Evolutionary conservation across 2,888 invertebrate genomes (phyloP).

Genomic region (Drosophila kuntzei): DNA sequence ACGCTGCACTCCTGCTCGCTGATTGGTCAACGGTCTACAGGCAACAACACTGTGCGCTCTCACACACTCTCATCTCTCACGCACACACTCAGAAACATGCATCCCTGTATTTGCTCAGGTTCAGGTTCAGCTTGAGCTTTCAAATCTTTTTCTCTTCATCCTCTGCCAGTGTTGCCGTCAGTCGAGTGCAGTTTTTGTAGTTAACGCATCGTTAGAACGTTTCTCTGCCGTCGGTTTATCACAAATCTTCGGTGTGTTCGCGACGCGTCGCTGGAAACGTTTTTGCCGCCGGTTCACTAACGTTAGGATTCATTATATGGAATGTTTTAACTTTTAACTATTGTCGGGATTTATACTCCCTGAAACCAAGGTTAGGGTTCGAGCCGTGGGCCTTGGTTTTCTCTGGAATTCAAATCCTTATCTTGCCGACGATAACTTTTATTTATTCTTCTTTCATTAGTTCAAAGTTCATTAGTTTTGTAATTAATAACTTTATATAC

Average conservation of each 20-base stretch:
- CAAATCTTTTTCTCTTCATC: neutral
- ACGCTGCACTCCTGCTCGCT: constrained; percentile 27
- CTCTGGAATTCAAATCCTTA: too few species aligned
- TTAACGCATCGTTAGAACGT: neutral
- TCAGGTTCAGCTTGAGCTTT: constrained; percentile 9
- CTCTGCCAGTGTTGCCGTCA: constrained; percentile 3
- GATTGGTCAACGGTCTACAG: constrained; percentile 53
- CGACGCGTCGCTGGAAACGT: neutral
- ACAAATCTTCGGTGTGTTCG: neutral
- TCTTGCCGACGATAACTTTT: too few species aligned
- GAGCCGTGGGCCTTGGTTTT: too few species aligned
- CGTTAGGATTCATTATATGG: too few species aligned
- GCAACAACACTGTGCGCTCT: constrained; percentile 31
- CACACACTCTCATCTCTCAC: neutral
- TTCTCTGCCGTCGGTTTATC: constrained; percentile 10
- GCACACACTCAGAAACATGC: neutral
- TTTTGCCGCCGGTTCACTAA: constrained; percentile 17
- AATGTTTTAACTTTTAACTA: too few species aligned
- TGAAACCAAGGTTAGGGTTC: too few species aligned
- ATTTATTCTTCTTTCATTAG: too few species aligned
- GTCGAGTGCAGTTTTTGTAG: constrained; percentile 6
- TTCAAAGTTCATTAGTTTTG: too few species aligned
- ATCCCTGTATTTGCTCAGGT: constrained; percentile 3
- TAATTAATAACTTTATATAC: too few species aligned
- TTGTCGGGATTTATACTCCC: too few species aligned